phyloP scores from a whole-genome alignment of 2,113 vertebrate genomes.

The Caracal caracal region DNA sequence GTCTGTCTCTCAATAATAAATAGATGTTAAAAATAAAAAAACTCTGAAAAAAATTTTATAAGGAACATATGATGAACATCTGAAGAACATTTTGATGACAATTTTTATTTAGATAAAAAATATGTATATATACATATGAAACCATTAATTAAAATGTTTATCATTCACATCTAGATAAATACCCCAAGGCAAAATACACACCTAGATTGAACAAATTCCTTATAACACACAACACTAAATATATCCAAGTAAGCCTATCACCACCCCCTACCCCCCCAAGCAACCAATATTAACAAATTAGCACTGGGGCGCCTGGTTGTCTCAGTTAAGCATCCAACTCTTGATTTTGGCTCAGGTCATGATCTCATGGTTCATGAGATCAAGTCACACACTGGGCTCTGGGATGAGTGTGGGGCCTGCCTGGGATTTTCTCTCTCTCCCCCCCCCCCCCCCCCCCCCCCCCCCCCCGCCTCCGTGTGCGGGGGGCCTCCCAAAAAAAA shows the following conservation, averaged over 20 bases:
- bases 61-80: neutral
- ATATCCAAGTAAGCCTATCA: neutral
- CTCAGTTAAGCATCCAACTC: no score
- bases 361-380: no score
- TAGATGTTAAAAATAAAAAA: no score
- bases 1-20: no score
- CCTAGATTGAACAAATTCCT: neutral
- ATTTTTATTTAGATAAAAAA: neutral
- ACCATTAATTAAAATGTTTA: neutral
- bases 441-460: no score
- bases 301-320: no score
- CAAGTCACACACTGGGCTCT: no score
- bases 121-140: neutral
- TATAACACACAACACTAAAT: neutral
- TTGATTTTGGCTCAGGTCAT: no score
- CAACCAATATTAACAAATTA: neutral
- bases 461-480: no score
- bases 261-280: neutral
- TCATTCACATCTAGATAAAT: neutral
- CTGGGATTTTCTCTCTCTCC: no score
- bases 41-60: neutral
- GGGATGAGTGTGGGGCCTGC: no score
- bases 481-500: no score
- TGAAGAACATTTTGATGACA: neutral
- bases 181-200: neutral